Percentiles rank a stretch among this genome's conserved stretches.
Conservation (phyloP, 2,888 invertebrate genomes). For the Cybosia mesomella region DNA sequence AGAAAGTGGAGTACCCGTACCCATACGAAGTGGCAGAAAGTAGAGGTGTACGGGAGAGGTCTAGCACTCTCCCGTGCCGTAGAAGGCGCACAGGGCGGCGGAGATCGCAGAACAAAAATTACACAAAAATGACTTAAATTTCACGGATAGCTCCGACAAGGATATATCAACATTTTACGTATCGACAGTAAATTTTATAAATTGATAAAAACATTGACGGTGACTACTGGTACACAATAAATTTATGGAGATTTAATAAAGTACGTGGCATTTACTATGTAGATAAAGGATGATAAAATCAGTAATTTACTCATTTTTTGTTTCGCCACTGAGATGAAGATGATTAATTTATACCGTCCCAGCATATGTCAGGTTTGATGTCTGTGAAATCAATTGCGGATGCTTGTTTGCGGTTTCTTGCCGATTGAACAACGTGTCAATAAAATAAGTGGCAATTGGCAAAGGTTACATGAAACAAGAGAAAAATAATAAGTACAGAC, state of each 20-base stretch:
- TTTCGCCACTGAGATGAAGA: slow-evolving; percentile 28
- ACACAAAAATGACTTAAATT: slow-evolving; percentile 6
- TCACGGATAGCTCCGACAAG: slow-evolving; percentile 17
- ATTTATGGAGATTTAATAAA: slow-evolving; percentile 53
- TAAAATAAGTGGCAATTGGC: slow-evolving; percentile 10
- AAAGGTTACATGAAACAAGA: not conserved
- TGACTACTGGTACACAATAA: slow-evolving; percentile 35
- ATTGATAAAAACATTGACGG: slow-evolving; percentile 30
- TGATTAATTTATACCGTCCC: slow-evolving; percentile 45
- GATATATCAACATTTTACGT: slow-evolving; percentile 1
- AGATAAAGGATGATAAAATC: slow-evolving; percentile 49
- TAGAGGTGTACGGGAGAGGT: no score
- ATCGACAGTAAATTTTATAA: slow-evolving; percentile 24
- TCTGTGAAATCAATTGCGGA: slow-evolving; percentile 35
- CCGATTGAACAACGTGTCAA: slow-evolving; percentile 5
- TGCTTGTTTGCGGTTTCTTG: slow-evolving; percentile 24
- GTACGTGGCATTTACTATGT: slow-evolving; percentile 50
- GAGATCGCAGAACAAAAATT: no score
- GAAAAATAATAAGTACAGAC: not conserved
- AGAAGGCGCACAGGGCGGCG: no score
- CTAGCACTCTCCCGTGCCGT: no score
- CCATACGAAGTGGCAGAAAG: no score
- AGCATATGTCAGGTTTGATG: slow-evolving; percentile 30
- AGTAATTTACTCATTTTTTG: slow-evolving; percentile 30
- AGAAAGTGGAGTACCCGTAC: no score